Evolutionary conservation across 2,888 invertebrate genomes (phyloP), one percentile per base, ranked within the genome.

Genomic region (Chironomus riparius): DNA sequence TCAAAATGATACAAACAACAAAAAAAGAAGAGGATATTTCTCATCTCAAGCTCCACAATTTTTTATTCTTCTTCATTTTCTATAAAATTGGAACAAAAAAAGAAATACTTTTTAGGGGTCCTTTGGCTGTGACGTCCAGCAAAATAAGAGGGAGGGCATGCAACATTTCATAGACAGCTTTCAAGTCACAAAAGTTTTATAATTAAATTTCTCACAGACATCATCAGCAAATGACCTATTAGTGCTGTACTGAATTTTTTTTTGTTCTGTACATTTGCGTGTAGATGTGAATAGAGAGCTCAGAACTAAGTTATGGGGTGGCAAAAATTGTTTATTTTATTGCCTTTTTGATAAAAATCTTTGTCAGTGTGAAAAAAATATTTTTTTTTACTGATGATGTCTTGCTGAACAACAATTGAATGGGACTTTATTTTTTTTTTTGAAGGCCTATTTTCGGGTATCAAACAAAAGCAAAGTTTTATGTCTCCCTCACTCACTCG

Each of bases 281-380:
- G 38, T 38, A 15, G 56, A n/a, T 56, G 56, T 15, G 56, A 15
- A 56, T 18, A 18, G 18, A 56, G 18, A 56, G 56, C 56, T 18
- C 15, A 56, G 7, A 65, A 65, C 24, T 71, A 61, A 71, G 22
- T 71, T 71, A 71, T 71, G 22, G 71, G 71, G 71, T 71, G 71
- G 71, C 71, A 71, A 38, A 71, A 71, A 71, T 73, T 73, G 73
- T 73, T 73, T 73, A 73, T 73, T 73, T 73, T 65, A 65, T 65
- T 65, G 65, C 65, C 65, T 65, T 65, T 65, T 24, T 24, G 65
- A 65, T 65, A 24, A 24, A 65, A 65, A 65, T 65, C 65, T 65
- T 21, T 65, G 56, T 56, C 56, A 56, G 56, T 56, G 56, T 18
- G 56, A 56, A 56, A 56, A 56, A 56, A 56, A n/a, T n/a, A n/a